Conservation (phyloP, 2,113 vertebrate species). For the Pipra filicauda region DNA sequence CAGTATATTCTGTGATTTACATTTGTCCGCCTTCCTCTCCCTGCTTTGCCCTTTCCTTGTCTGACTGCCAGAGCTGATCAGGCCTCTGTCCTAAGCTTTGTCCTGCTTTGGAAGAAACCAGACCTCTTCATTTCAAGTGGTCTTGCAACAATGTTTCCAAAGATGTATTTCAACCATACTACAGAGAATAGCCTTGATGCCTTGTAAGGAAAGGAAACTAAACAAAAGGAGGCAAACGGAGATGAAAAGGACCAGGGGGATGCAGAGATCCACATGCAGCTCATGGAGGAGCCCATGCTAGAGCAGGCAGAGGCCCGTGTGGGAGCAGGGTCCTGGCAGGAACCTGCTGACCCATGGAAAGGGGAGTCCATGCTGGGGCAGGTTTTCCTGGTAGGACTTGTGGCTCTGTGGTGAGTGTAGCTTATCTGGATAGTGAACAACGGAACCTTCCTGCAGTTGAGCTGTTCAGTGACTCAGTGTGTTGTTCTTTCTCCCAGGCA, state of each 20-base stretch:
- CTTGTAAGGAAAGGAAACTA: not conserved
- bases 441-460: not conserved
- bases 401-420: not conserved
- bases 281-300: too few species aligned
- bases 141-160: not conserved
- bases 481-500: not conserved
- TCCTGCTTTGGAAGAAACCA: not conserved
- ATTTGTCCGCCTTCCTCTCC: not conserved
- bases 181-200: not conserved
- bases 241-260: not conserved
- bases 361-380: too few species aligned
- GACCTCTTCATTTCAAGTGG: not conserved
- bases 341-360: too few species aligned
- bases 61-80: not conserved
- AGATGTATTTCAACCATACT: not conserved
- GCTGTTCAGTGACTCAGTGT: not conserved
- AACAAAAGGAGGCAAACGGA: not conserved
- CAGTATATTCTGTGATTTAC: not conserved
- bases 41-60: not conserved
- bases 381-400: too few species aligned
- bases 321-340: too few species aligned
- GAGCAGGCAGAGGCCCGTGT: too few species aligned
- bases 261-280: too few species aligned
- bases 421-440: not conserved
- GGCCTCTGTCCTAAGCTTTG: not conserved